These are phyloP conservation scores for Acrossocheilus fasciatus DNA, from an alignment of 2,797 vertebrate genomes.

Conservation along the genomic window DNA sequence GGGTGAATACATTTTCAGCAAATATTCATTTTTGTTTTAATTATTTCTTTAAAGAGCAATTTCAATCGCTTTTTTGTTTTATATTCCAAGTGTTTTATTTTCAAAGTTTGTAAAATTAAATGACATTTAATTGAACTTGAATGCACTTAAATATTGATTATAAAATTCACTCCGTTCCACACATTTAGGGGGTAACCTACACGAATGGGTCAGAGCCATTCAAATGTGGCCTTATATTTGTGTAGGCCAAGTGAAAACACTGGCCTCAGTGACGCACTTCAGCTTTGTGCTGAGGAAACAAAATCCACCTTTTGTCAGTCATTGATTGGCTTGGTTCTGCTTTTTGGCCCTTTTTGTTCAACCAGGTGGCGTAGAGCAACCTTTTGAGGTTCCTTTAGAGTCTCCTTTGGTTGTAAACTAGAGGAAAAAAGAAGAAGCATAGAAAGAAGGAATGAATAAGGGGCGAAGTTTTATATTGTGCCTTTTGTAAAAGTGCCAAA, in stretches of 20 bases:
- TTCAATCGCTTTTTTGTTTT: not conserved
- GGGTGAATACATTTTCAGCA: not conserved
- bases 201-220: not conserved
- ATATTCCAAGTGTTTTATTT: not conserved
- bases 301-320: slow-evolving; percentile 21
- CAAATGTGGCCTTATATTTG: not conserved
- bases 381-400: slow-evolving; percentile 10
- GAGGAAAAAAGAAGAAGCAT: not conserved
- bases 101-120: not conserved
- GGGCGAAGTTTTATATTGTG: slow-evolving; percentile 38
- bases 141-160: not conserved
- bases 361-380: not conserved
- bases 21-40: not conserved
- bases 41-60: not conserved
- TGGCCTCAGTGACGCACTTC: not conserved
- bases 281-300: slow-evolving; percentile 14
- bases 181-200: not conserved
- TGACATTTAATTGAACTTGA: not conserved
- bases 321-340: slow-evolving; percentile 38
- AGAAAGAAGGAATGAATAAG: not conserved
- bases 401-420: slow-evolving; percentile 32
- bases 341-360: slow-evolving; percentile 29
- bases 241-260: not conserved
- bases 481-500: slow-evolving; percentile 47
- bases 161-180: not conserved